phyloP scores from a whole-genome alignment of 2,113 vertebrate species.

The Ammodramus savannarum region DNA sequence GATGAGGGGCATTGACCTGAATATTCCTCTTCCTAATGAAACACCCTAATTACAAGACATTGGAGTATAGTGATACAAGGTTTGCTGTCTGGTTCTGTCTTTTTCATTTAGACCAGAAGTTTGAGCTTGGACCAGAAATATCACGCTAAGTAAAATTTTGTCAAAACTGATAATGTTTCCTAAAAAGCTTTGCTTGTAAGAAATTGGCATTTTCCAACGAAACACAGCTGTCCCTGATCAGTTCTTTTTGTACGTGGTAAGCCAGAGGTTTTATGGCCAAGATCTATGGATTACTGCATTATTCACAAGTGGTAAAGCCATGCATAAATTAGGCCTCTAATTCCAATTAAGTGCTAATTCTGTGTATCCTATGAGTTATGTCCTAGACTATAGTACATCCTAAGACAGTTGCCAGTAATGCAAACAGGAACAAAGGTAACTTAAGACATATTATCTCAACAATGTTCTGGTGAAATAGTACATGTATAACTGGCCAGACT shows the following conservation, averaged over 20 bases:
- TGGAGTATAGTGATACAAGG: neutral
- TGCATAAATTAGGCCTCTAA: conserved; percentile 39
- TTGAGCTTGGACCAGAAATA: conserved; percentile 10
- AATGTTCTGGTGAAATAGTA: neutral
- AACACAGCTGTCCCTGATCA: conserved; percentile 41
- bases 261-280: conserved; percentile 34
- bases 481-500: neutral
- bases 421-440: neutral
- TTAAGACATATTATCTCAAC: neutral
- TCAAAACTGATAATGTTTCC: conserved; percentile 47
- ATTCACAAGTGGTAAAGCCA: conserved; percentile 41
- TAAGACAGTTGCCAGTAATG: neutral
- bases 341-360: conserved; percentile 46
- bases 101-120: conserved; percentile 17
- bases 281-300: conserved; percentile 34
- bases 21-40: conserved; percentile 59
- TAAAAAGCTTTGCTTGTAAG: neutral
- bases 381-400: neutral
- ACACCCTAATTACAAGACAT: conserved; percentile 36
- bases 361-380: neutral
- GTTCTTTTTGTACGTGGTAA: neutral
- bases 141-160: neutral
- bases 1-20: conserved; percentile 62
- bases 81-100: neutral
- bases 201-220: conserved; percentile 20